These are phyloP conservation scores for Drosophila seguyi DNA, from an alignment of 1,140 invertebrate genomes.

Conservation along the genomic window DNA sequence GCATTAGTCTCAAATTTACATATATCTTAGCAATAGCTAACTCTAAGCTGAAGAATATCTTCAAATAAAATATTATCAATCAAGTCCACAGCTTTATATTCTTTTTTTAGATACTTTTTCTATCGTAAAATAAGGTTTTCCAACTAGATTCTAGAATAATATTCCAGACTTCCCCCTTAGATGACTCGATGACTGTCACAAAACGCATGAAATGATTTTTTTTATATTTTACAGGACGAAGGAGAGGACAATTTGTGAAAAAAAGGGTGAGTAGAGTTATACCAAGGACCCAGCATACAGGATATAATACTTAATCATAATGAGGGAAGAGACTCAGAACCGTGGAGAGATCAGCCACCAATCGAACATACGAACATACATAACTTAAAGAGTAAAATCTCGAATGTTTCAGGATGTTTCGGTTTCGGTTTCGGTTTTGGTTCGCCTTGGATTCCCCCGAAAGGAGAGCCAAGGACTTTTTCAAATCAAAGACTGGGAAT, in stretches of 20 bases:
- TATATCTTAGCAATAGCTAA: background rate
- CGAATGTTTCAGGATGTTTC: slow-evolving; percentile 19
- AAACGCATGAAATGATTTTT: slow-evolving; percentile 26
- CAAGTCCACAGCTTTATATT: background rate
- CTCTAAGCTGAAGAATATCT: background rate
- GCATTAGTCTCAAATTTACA: background rate
- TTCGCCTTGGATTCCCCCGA: background rate
- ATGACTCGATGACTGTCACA: slow-evolving; percentile 13
- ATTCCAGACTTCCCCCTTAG: too few relatives aligned
- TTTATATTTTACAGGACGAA: background rate
- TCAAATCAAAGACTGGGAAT: slow-evolving; percentile 1
- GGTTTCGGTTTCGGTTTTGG: too few relatives aligned
- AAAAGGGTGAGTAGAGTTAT: slow-evolving; percentile 29
- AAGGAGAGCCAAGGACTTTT: slow-evolving; percentile 4
- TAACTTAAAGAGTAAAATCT: slow-evolving; percentile 32
- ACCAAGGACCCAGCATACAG: slow-evolving; percentile 42
- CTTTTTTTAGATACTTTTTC: background rate
- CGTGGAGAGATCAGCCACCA: slow-evolving; percentile 47
- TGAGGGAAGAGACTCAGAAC: slow-evolving; percentile 19
- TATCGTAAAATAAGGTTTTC: background rate
- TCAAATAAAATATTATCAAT: background rate
- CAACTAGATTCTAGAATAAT: too few relatives aligned
- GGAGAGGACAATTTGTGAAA: background rate
- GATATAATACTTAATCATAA: slow-evolving; percentile 21
- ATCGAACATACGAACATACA: slow-evolving; percentile 20